Base-by-base conservation (phyloP, 2,888 invertebrate species). In the Lasioglossum oenotherae region DNA sequence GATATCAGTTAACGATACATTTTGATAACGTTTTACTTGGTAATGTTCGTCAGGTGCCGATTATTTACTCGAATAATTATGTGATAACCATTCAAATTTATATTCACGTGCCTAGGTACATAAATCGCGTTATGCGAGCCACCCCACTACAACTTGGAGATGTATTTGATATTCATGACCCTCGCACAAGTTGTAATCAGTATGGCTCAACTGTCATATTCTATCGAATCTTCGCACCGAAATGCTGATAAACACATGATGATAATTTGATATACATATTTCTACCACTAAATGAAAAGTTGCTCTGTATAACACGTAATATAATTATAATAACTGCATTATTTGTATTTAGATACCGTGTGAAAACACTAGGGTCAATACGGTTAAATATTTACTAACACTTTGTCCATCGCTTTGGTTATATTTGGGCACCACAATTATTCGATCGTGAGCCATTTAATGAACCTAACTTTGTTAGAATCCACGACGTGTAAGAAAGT, bases 121-220 rank as follows among this genome's bases (percentile, higher is more conserved):
- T 84, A 80, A 85, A 80, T 80, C 71, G 69, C n/a, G 74, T 35
- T 78, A 57, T 64, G 64, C 64, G 74, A 80, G 72, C 72, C 78
- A 69, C 60, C 71, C 71, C 57, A 72, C 60, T 84, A 64, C 74
- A 80, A 74, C 71, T 78, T 60, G 16, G 77, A 8, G 57, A 31
- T 67, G 78, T 57, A 71, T 78, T 80, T 84, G 84, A 84, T 85
- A 85, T 85, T 75, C 85, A 84, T 86, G 78, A 46, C 71, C 53
- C 75, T 75, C 67, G n/a, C n/a, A n/a, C n/a, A n/a, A 72, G 57
- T 76, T 14, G 78, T 73, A 86, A 85, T 78, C 78, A 78, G 67
- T 76, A 49, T 73, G 69, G 67, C 72, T 84, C 81, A 60, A 84
- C 78, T 78, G 75, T 76, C 73, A 38, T 49, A 64, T 41, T 4